Conservation (phyloP, 1,140 invertebrate genomes). For the Diabrotica undecimpunctata region DNA sequence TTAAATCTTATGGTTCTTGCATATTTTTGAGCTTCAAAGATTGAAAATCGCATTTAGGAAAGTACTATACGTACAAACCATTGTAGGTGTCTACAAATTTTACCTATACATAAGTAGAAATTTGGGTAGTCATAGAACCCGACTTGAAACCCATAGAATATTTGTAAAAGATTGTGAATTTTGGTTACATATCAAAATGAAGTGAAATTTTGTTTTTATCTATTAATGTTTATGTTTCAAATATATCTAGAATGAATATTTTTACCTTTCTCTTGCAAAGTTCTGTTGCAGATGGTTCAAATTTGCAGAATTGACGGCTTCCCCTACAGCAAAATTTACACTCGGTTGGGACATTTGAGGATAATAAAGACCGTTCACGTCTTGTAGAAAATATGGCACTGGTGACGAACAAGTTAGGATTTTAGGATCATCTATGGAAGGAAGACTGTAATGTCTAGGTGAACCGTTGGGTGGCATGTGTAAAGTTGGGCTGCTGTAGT, state of each 20-base stretch:
- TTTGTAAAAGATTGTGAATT: too few species aligned
- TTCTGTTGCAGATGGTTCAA: slow-evolving; percentile 42
- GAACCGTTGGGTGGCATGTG: slow-evolving; percentile 40
- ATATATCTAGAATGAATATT: not conserved
- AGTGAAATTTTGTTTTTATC: too few species aligned
- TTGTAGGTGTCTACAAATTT: too few species aligned
- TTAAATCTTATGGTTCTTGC: too few species aligned
- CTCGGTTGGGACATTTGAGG: slow-evolving; percentile 44
- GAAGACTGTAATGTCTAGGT: slow-evolving; percentile 58
- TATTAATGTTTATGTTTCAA: not conserved
- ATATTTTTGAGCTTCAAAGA: too few species aligned
- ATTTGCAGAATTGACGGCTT: slow-evolving; percentile 54
- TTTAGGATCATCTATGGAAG: slow-evolving; percentile 57
- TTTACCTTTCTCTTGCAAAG: slow-evolving; percentile 41
- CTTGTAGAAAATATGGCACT: slow-evolving; percentile 44
- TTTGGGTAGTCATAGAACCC: too few species aligned
- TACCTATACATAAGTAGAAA: too few species aligned
- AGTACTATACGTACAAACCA: too few species aligned
- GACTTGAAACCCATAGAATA: too few species aligned
- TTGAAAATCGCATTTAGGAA: too few species aligned
- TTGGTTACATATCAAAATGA: too few species aligned
- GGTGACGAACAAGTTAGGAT: slow-evolving; percentile 42
- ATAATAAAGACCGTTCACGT: slow-evolving; percentile 42
- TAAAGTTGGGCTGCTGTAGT: slow-evolving; percentile 24
- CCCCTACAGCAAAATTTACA: slow-evolving; percentile 65